Conservation (phyloP, 2,797 vertebrate species). For the Enteromius argenteus region DNA sequence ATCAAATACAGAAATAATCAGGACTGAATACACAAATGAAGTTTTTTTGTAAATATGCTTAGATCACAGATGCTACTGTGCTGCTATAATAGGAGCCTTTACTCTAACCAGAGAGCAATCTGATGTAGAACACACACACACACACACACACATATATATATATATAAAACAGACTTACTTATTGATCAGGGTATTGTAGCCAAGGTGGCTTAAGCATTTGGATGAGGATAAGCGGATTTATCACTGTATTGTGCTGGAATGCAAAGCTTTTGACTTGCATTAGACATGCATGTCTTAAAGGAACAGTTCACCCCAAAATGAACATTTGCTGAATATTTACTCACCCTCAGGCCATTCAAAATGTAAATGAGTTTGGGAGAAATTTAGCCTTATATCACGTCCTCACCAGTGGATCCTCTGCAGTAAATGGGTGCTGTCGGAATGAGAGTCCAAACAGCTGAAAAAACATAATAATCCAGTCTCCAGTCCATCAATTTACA, state of each 20-base stretch:
- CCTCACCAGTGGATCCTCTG: not conserved
- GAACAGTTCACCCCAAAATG: not conserved
- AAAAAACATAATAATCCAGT: not conserved
- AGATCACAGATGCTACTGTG: conserved; percentile 39
- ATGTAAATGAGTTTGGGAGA: not conserved
- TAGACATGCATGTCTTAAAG: conserved; percentile 24
- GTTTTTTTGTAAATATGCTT: conserved; percentile 31
- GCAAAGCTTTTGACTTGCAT: conserved; percentile 11
- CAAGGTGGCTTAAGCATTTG: conserved; percentile 10
- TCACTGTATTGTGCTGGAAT: conserved; percentile 41
- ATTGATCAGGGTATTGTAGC: conserved; percentile 32
- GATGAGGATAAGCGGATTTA: conserved; percentile 12
- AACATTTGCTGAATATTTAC: not conserved
- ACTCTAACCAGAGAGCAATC: conserved; percentile 48
- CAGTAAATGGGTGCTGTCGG: not conserved
- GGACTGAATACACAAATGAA: conserved; percentile 22
- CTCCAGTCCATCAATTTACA: not conserved
- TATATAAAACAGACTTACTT: conserved; percentile 31
- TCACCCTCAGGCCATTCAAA: not conserved
- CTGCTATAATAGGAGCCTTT: conserved; percentile 56
- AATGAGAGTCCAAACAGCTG: not conserved
- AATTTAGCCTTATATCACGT: not conserved
- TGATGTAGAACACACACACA: not conserved
- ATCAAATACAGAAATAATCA: conserved; percentile 35
- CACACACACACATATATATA: conserved; percentile 16